Evolutionary conservation across 2,888 invertebrate species (phyloP).

Genomic region (Tanypteryx hageni): DNA sequence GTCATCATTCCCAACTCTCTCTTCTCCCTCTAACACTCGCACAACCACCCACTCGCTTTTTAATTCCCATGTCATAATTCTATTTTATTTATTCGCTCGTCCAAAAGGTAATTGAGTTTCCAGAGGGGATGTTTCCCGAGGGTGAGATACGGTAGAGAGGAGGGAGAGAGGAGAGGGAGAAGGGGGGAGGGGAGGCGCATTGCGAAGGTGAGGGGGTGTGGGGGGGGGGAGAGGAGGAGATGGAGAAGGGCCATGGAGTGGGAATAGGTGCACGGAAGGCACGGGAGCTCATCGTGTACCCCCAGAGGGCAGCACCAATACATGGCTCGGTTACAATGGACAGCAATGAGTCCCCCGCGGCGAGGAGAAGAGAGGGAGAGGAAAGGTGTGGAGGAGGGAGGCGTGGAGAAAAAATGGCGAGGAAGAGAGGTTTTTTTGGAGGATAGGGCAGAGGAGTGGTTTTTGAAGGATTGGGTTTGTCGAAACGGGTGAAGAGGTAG

Average conservation of each 20-base stretch:
- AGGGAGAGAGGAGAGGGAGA: neutral
- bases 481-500: no score
- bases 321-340: slow-evolving; percentile 25
- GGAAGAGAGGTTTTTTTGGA: neutral
- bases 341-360: slow-evolving; percentile 34
- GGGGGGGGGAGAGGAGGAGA: neutral
- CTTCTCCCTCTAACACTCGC: neutral
- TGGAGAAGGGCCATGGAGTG: neutral
- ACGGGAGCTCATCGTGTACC: slow-evolving; percentile 21
- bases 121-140: neutral
- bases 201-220: neutral
- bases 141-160: neutral
- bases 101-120: neutral
- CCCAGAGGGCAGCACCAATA: neutral
- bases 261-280: neutral
- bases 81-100: slow-evolving; percentile 26
- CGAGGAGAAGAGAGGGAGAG: neutral
- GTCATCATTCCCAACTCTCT: neutral
- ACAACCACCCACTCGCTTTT: neutral
- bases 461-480: no score
- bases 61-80: slow-evolving; percentile 22
- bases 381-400: neutral
- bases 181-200: neutral
- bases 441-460: no score
- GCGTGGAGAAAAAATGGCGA: neutral